These are phyloP conservation scores for Aphidius ervi DNA, from an alignment of 1,140 invertebrate species.

Conservation along the genomic window DNA sequence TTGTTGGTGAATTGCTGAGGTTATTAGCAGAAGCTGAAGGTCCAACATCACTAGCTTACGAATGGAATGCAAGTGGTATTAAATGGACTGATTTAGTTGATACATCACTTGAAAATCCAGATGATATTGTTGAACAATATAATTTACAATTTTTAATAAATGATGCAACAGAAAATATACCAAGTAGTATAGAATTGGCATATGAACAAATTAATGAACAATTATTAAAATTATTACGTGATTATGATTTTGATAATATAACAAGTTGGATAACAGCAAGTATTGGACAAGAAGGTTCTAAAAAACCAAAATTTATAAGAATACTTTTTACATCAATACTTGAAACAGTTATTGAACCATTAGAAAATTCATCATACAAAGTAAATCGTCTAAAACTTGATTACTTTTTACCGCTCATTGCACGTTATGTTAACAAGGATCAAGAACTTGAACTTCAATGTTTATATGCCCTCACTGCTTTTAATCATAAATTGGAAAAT, in stretches of 20 bases:
- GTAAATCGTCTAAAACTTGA: constrained; percentile 46
- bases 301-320: constrained; percentile 66
- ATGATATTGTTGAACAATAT: constrained; percentile 62
- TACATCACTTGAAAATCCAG: constrained; percentile 45
- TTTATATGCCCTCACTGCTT: constrained; percentile 75
- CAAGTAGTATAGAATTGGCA: no score
- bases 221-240: constrained; percentile 58
- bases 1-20: constrained; percentile 54
- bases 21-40: constrained; percentile 55
- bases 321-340: constrained; percentile 71
- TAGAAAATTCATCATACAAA: constrained; percentile 23
- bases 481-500: constrained; percentile 69
- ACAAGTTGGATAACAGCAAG: constrained; percentile 61
- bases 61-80: constrained; percentile 57
- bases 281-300: constrained; percentile 39
- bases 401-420: constrained; percentile 57
- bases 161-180: constrained; percentile 32
- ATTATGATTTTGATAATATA: constrained; percentile 61
- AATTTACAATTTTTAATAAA: constrained; percentile 59
- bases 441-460: constrained; percentile 73
- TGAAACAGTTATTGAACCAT: constrained; percentile 57
- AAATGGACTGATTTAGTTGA: constrained; percentile 57
- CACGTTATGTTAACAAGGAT: constrained; percentile 65
- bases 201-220: constrained; percentile 46
- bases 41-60: constrained; percentile 46